These are phyloP conservation scores for Dryadula phaetusa DNA, from an alignment of 2,888 invertebrate genomes.

Conservation along the genomic window DNA sequence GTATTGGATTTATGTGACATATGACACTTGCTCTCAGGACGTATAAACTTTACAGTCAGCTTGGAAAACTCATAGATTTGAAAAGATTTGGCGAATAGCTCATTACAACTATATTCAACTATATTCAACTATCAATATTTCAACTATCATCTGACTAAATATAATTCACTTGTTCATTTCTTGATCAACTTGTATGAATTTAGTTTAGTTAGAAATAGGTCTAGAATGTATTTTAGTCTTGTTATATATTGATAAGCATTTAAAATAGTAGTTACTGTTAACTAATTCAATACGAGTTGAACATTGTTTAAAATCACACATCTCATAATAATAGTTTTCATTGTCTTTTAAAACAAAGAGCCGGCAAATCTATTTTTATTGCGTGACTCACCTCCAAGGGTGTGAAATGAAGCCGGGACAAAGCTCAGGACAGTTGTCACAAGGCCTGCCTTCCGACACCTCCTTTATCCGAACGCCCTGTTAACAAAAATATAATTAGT, in stretches of 20 bases:
- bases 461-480: constrained; percentile 95
- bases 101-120: too few relatives aligned
- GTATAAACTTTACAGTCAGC: not conserved
- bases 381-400: constrained; percentile 91
- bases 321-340: constrained; percentile 17
- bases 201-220: too few relatives aligned
- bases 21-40: not conserved
- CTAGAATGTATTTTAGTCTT: too few relatives aligned
- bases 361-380: not conserved
- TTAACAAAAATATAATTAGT: constrained; percentile 57
- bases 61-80: too few relatives aligned
- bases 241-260: too few relatives aligned
- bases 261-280: too few relatives aligned
- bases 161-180: too few relatives aligned
- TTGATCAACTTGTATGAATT: too few relatives aligned
- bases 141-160: too few relatives aligned
- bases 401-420: constrained; percentile 94
- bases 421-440: constrained; percentile 91
- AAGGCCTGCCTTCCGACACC: constrained; percentile 93
- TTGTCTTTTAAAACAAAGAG: constrained; percentile 21
- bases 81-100: too few relatives aligned
- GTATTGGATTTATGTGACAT: not conserved
- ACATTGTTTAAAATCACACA: not conserved
- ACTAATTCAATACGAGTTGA: too few relatives aligned
- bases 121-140: too few relatives aligned